A percentile compares a stretch with the other conserved stretches of the same genome.
These are phyloP conservation scores for Poeciliopsis occidentalis DNA, from an alignment of 2,113 vertebrate species.

Conservation along the genomic window DNA sequence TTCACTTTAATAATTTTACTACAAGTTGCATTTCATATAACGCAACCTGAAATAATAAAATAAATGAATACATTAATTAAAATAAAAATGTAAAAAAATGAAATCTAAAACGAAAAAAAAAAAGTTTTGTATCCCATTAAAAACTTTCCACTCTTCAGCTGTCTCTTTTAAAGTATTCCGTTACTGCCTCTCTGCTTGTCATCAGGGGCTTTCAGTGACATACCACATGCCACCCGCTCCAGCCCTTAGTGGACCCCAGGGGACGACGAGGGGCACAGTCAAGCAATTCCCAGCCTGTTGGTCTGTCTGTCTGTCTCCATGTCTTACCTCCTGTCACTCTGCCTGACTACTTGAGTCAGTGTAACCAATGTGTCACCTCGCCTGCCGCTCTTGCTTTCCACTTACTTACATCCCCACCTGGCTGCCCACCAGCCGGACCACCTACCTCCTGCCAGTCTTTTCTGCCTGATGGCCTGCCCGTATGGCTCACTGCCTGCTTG, in stretches of 20 bases:
- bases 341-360: conserved; percentile 48
- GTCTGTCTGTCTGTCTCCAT: conserved; percentile 30
- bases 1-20: not conserved
- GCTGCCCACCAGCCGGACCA: conserved; percentile 37
- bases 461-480: conserved; percentile 38
- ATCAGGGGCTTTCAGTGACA: conserved; percentile 37
- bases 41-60: too few relatives aligned
- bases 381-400: conserved; percentile 52
- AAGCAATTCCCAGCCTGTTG: conserved; percentile 47
- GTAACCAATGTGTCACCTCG: conserved; percentile 33
- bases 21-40: not conserved
- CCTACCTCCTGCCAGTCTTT: conserved; percentile 44
- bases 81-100: not conserved
- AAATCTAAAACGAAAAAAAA: not conserved
- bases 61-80: too few relatives aligned
- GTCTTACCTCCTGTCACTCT: conserved; percentile 42
- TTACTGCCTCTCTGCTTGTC: conserved; percentile 20
- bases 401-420: conserved; percentile 54
- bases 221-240: conserved; percentile 29
- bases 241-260: conserved; percentile 38
- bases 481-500: conserved; percentile 33
- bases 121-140: not conserved
- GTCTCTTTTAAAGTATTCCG: conserved; percentile 33
- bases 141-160: not conserved
- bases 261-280: conserved; percentile 34